These are phyloP conservation scores for Panthera leo DNA, from an alignment of 2,113 vertebrate species.

Conservation along the genomic window DNA sequence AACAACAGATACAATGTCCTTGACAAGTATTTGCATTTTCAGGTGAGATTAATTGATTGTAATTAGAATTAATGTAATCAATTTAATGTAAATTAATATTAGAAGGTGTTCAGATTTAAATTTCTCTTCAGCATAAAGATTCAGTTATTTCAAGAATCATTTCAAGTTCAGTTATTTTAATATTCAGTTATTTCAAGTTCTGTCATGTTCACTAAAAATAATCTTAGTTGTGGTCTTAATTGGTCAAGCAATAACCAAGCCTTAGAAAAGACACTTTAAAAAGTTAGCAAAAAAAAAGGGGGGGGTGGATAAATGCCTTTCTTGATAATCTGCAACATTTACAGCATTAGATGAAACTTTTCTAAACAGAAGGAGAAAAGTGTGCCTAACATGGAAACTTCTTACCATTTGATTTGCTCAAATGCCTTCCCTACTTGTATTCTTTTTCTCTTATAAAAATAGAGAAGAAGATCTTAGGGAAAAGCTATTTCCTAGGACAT, in stretches of 20 bases:
- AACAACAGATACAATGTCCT: accelerated
- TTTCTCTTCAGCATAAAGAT: neutral
- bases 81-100: neutral
- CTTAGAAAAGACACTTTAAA: neutral
- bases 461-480: conserved; percentile 62
- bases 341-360: neutral
- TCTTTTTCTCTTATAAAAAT: conserved; percentile 63
- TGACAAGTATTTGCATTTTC: neutral
- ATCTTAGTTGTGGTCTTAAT: neutral
- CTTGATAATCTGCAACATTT: neutral
- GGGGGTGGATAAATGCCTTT: neutral
- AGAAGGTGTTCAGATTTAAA: neutral
- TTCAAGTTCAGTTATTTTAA: neutral
- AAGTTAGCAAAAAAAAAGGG: neutral
- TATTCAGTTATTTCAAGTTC: neutral
- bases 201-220: neutral
- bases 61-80: neutral
- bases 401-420: neutral
- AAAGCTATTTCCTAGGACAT: conserved; percentile 72
- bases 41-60: neutral
- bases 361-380: neutral
- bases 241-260: neutral
- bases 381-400: neutral
- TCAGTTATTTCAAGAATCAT: neutral
- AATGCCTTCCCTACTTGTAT: conserved; percentile 36